Base-by-base conservation (phyloP, 2,113 vertebrate genomes). In the Drymodes brunneopygia region DNA sequence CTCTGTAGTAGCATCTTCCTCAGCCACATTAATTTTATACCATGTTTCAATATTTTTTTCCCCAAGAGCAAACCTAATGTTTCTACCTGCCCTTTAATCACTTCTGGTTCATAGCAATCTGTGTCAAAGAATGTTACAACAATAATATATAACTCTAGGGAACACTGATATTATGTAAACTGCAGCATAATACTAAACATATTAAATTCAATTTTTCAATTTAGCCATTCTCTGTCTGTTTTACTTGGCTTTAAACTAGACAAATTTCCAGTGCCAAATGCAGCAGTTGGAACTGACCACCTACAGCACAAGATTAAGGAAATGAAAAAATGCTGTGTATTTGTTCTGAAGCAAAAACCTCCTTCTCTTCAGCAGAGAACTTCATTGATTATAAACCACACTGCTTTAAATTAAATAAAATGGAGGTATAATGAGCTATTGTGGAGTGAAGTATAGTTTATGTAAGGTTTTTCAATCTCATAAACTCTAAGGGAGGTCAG, bases 231-330 rank as follows among this genome's bases (percentile, higher is more conserved):
- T 90, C 80, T 86, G 45, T 96, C 93, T 98, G 81, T 97, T 98
- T 97, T 86, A 94, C 78, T 98, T 97, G 95, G 93, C 81, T 97
- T 96, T 92, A 88, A 97, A 93, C 50, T 75, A 97, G 97, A 81
- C 56, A 95, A 94, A 74, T 33, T 61, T 56, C 75, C 54, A 72
- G 54, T 93, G 94, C 95, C 89, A 98, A 96, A 85, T 47, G 94
- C 81, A 97, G 86, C 91, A 91, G 91, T 81, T 91, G 73, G 81
- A 97, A 78, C 81, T 97, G 95, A 96, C 96, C 89, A 97, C 92
- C 95, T 97, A 96, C 53, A 96, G 94, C 56, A 96, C 83, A 61
- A 90, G 92, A 94, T 87, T 94, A 94, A 96, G 95, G 90, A 97
- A 96, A 96, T 90, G 78, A 96, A 94, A 97, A 97, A 97, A 96